Evolutionary conservation across 2,888 invertebrate species (phyloP), one percentile per base, ranked within the genome.

Genomic region (Tetragonula carbonaria): DNA sequence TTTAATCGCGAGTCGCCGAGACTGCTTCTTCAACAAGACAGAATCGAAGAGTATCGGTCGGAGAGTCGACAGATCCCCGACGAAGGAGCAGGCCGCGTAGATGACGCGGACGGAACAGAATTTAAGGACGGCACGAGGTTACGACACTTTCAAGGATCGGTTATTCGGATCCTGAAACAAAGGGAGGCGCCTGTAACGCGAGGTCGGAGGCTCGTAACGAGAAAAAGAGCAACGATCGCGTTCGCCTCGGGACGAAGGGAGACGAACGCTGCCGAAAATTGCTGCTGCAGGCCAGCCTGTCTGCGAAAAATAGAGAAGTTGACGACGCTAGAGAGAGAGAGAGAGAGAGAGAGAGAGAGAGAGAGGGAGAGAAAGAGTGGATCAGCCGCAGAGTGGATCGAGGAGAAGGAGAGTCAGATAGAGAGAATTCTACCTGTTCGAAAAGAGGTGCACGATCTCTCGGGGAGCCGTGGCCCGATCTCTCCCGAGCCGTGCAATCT

Each of bases 301-400:
- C 87, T 90, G 90, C 90, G 86, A 86, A 88, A 89, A 89, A 90
- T 87, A 90, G 84, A 89, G 84, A 83, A 90, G 68, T 65, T 33
- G 13, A 78, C 73, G 57, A 51, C 23, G 62, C 18, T 13, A 53
- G 55, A n/a, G 28, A n/a, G 18, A 1, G 21, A 57, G 77, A 23
- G 33, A 65, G 72, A 71, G 14, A 70, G n/a, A n/a, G n/a, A n/a
- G n/a, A n/a, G n/a, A n/a, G 18, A 65, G 59, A 74, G 65, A 38
- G 38, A 38, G 38, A 38, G 38, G 2, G 33, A 33, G 38, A 38
- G 74, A 67, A 28, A 28, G 28, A 33, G 80, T 38, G 45, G 57
- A n/a, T 59, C 14, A 23, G 59, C 33, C 33, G 71, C 33, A 50
- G 45, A 45, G 45, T 45, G 45, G 74, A 65, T 57, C 65, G 51